phyloP scores from a whole-genome alignment of 2,888 invertebrate species.

The Drosophila gaucha region DNA sequence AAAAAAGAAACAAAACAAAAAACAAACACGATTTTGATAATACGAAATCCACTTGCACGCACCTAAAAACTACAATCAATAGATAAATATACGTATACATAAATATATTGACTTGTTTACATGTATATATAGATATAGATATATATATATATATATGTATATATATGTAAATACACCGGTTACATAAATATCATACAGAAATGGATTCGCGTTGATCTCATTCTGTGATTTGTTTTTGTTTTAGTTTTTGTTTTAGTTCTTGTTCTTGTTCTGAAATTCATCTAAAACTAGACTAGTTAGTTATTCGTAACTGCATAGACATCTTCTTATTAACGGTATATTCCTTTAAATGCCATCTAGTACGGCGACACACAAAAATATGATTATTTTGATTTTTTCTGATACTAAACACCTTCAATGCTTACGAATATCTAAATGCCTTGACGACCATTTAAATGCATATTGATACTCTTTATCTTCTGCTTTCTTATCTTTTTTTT shows the following conservation, averaged over 20 bases:
- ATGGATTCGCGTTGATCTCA: conserved; percentile 4
- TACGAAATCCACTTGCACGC: conserved; percentile 52
- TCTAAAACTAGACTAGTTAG: conserved; percentile 39
- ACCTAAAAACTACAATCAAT: conserved; percentile 63
- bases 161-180: conserved; percentile 26
- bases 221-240: not conserved
- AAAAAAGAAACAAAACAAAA: not conserved
- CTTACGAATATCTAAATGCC: conserved; percentile 19
- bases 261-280: conserved; percentile 19
- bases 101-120: conserved; percentile 49
- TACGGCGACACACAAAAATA: conserved; percentile 14
- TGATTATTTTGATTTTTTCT: not conserved
- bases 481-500: not conserved
- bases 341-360: not conserved
- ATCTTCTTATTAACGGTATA: not conserved
- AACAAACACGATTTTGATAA: conserved; percentile 4
- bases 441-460: conserved; percentile 25
- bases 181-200: conserved; percentile 52
- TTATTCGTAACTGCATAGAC: conserved; percentile 8
- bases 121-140: conserved; percentile 35
- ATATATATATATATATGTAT: conserved; percentile 52
- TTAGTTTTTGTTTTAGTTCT: not conserved
- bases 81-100: conserved; percentile 52
- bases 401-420: not conserved
- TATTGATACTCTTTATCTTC: conserved; percentile 10